A percentile compares a stretch with the other conserved stretches of the same genome.
These are phyloP conservation scores for Sipha maydis DNA, from an alignment of 2,888 invertebrate genomes.

Conservation along the genomic window DNA sequence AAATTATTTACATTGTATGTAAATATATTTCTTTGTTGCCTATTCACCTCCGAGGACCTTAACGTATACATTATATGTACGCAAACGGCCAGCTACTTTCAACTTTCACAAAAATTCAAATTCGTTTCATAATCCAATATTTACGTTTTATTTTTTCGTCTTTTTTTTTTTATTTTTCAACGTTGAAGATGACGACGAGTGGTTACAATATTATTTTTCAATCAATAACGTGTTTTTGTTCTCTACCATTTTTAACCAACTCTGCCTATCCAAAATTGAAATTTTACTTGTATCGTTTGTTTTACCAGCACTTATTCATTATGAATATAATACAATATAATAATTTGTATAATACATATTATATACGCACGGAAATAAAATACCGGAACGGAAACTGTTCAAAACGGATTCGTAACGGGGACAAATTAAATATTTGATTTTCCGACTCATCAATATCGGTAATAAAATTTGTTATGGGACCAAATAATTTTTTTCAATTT, in stretches of 20 bases:
- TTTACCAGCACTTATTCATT: background rate
- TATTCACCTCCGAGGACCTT: background rate
- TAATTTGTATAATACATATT: background rate
- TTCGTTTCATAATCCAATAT: conserved; percentile 33
- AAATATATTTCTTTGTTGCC: conserved; percentile 31
- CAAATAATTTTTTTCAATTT: too few relatives aligned
- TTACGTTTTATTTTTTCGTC: background rate
- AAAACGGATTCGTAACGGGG: background rate
- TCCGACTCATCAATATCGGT: too few relatives aligned
- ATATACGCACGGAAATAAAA: too few relatives aligned
- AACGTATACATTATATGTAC: background rate
- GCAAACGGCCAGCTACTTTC: background rate
- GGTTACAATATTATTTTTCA: conserved; percentile 17
- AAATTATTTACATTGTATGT: background rate
- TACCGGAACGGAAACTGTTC: background rate
- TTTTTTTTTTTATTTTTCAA: background rate
- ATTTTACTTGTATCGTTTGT: conserved; percentile 17
- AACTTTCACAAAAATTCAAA: conserved; percentile 28
- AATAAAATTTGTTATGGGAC: too few relatives aligned
- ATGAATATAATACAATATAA: background rate
- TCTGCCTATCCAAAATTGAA: background rate
- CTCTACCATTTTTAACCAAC: background rate
- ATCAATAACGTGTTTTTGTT: conserved; percentile 9
- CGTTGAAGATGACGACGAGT: background rate
- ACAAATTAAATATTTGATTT: too few relatives aligned